Base-by-base conservation (phyloP, 1,140 invertebrate species). In the Fopius arisanus region DNA sequence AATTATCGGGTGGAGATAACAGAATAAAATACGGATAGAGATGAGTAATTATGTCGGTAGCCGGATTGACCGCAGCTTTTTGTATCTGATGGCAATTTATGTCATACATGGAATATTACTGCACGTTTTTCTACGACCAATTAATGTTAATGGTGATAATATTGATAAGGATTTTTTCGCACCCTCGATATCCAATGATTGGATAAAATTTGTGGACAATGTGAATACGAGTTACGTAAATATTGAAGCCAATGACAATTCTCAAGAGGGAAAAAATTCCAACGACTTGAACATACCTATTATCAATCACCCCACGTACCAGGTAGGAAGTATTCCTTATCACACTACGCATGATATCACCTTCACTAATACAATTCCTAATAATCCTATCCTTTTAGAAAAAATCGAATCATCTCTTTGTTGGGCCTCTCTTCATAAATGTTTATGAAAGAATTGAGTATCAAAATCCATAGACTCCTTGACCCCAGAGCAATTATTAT, bases 11-110 rank as follows among this genome's bases (percentile, higher is more conserved):
- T 4, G 28, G 29, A 67, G 28, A 43, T 29, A 69, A 29, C n/a
- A 21, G 3, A 43, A 26, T 3, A 68, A 26, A 12, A 29, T 16
- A 70, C 37, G 40, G 28, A 67, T 48, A 63, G 69, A 76, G 59
- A 77, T 77, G 76, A 78, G 70, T 40, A 63, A 67, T 9, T 43
- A 66, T 72, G 43, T 51, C 19, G 54, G 16, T 26, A 41, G 51
- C 7, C 40, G 14, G n/a, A 65, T 70, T 31, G 77, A 78, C 59
- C 71, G 73, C 29, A 78, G 75, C 40, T 77, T 75, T 51, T 59
- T 78, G 6, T 77, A 73, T 31, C 43, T 78, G 10, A 21, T 75
- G 37, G 73, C 77, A 21, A 78, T 78, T 29, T 78, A 78, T 43
- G 75, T 68, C 7, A 75, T 75, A 12, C 77, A 78, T 31, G 54